Evolutionary conservation across 2,113 vertebrate species (phyloP).

Genomic region (Etheostoma spectabile): DNA sequence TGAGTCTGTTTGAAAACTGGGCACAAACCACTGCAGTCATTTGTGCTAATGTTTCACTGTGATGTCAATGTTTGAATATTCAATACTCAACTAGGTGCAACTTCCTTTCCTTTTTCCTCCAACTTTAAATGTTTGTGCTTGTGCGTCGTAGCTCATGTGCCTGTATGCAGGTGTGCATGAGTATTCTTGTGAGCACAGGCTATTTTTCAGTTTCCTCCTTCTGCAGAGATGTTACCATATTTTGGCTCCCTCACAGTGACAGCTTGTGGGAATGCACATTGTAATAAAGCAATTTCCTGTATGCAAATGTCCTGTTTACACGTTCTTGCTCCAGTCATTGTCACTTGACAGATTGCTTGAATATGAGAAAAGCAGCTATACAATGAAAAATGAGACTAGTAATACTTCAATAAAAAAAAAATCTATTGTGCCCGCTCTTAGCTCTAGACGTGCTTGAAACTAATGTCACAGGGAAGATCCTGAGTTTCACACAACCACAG

Average conservation of each 20-base stretch:
- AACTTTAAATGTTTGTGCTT: conserved; percentile 14
- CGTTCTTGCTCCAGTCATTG: conserved; percentile 72
- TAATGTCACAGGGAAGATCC: conserved; percentile 54
- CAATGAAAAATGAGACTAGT: conserved; percentile 75
- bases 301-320: conserved; percentile 83
- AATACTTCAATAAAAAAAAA: conserved; percentile 71
- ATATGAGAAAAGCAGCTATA: conserved; percentile 63
- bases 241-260: conserved; percentile 63
- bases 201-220: conserved; percentile 66
- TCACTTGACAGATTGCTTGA: conserved; percentile 78
- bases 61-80: conserved; percentile 1
- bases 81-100: not conserved
- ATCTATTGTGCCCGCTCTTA: conserved; percentile 55
- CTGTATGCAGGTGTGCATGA: conserved; percentile 31
- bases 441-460: conserved; percentile 51
- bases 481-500: conserved; percentile 29
- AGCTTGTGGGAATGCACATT: conserved; percentile 76
- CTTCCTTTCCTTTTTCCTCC: too few species aligned
- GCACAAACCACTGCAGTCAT: conserved; percentile 16
- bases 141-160: not conserved
- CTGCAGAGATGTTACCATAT: conserved; percentile 58
- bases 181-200: conserved; percentile 54
- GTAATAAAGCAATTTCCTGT: conserved; percentile 83
- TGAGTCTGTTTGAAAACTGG: not conserved
- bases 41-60: conserved; percentile 15